Percentiles rank a stretch among this genome's conserved stretches.
phyloP scores from a whole-genome alignment of 2,113 vertebrate genomes.

The Hippocampus mohnikei region DNA sequence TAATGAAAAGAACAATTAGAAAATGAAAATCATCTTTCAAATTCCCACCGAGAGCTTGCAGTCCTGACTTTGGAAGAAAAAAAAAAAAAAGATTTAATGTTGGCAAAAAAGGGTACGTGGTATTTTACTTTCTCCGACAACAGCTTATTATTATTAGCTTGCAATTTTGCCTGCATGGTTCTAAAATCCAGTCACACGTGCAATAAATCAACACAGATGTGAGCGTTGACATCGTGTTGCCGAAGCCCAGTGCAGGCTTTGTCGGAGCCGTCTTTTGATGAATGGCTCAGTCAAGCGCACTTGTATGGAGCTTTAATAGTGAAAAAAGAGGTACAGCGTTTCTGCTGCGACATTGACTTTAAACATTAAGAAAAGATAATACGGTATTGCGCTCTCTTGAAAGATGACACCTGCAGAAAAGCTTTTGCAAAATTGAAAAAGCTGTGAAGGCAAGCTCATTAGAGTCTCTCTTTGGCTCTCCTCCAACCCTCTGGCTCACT shows the following conservation, averaged over 20 bases:
- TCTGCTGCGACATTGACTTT: not conserved
- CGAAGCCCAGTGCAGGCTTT: not conserved
- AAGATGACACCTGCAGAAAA: not conserved
- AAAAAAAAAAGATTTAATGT: not conserved
- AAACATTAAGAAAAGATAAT: slow-evolving; percentile 5
- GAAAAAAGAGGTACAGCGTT: not conserved
- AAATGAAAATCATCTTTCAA: not conserved
- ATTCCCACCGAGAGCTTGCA: not conserved
- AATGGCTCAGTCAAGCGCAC: slow-evolving; percentile 1
- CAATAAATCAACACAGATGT: not conserved
- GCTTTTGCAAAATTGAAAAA: not conserved
- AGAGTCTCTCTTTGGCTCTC: slow-evolving; percentile 1
- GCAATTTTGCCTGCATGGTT: not conserved
- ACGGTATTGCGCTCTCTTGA: slow-evolving; percentile 3
- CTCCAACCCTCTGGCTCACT: slow-evolving; percentile 13
- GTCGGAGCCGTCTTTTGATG: not conserved
- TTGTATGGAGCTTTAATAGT: slow-evolving; percentile 4
- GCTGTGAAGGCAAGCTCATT: slow-evolving; percentile 8
- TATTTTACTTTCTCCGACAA: not conserved
- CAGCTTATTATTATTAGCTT: not conserved
- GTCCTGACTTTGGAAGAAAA: no score
- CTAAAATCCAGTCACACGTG: not conserved
- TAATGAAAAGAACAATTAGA: not conserved
- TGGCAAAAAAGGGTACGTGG: not conserved
- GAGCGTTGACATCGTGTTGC: not conserved